phyloP scores from a whole-genome alignment of 2,888 invertebrate genomes.

The Caenorhabditis afra region DNA sequence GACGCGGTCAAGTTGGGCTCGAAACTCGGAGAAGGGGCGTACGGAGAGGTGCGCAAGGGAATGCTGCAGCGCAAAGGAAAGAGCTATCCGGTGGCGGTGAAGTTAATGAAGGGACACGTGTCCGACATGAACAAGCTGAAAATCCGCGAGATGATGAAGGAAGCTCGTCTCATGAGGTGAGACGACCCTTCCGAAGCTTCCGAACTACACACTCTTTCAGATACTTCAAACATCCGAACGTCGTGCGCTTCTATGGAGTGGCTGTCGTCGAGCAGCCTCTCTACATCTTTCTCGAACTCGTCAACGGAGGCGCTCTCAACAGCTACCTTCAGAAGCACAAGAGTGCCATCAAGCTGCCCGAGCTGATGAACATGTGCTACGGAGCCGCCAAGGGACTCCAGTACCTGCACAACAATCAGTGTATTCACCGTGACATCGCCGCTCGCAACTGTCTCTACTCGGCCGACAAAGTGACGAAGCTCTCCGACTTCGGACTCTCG shows the following conservation, averaged over 20 bases:
- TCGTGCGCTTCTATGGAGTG: conserved; percentile 59
- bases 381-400: conserved; percentile 50
- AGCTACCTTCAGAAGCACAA: conserved; percentile 32
- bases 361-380: conserved; percentile 33
- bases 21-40: conserved; percentile 62
- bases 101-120: conserved; percentile 48
- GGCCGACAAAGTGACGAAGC: conserved; percentile 44
- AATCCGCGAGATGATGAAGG: conserved; percentile 63
- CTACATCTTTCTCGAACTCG: conserved; percentile 43
- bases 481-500: conserved; percentile 63
- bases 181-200: too few species aligned
- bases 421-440: conserved; percentile 55
- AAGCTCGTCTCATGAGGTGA: conserved; percentile 53
- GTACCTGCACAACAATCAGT: conserved; percentile 45
- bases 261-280: conserved; percentile 62
- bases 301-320: conserved; percentile 5
- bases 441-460: conserved; percentile 52
- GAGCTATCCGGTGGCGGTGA: conserved; percentile 48
- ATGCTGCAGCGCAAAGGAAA: conserved; percentile 32
- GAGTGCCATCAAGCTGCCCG: conserved; percentile 13
- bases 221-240: conserved; percentile 55
- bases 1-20: conserved; percentile 45
- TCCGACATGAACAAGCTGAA: conserved; percentile 45
- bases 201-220: conserved; percentile 7
- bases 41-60: conserved; percentile 58